These are phyloP conservation scores for Chrysomela aeneicollis DNA, from an alignment of 2,888 invertebrate genomes.

Conservation along the genomic window DNA sequence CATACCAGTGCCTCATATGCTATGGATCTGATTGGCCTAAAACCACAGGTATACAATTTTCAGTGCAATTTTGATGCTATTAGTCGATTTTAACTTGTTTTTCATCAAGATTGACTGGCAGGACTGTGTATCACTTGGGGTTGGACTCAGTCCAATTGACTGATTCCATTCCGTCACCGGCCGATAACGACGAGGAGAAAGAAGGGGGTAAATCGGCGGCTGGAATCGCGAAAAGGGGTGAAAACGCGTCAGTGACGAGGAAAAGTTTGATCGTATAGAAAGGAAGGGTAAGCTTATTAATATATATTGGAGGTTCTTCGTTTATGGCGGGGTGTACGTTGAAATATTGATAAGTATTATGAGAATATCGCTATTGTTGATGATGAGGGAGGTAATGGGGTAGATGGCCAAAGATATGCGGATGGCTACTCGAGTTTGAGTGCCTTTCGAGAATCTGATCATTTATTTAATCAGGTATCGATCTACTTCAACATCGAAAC, in stretches of 20 bases:
- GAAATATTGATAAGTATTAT: slow-evolving; percentile 29
- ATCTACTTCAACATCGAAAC: background rate
- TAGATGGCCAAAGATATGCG: background rate
- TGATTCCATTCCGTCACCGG: background rate
- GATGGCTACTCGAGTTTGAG: background rate
- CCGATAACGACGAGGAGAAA: slow-evolving; percentile 37
- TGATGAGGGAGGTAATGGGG: background rate
- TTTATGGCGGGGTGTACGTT: slow-evolving; percentile 28
- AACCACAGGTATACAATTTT: too few species aligned
- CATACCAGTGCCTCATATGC: too few species aligned
- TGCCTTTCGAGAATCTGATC: background rate
- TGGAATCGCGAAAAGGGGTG: slow-evolving; percentile 27
- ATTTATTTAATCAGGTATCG: background rate
- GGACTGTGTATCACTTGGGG: background rate
- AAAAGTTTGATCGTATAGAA: slow-evolving; percentile 51
- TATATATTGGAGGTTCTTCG: slow-evolving; percentile 52
- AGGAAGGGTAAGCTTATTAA: slow-evolving; percentile 52
- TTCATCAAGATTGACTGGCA: too few species aligned
- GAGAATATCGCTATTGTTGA: slow-evolving; percentile 3
- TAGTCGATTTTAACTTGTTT: too few species aligned
- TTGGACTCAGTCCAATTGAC: slow-evolving; percentile 21
- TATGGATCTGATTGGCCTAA: too few species aligned
- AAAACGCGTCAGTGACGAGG: slow-evolving; percentile 40
- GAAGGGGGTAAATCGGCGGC: slow-evolving; percentile 24
- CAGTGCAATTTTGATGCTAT: too few species aligned